These are phyloP conservation scores for Laothoe populi DNA, from an alignment of 2,888 invertebrate species.

Conservation along the genomic window DNA sequence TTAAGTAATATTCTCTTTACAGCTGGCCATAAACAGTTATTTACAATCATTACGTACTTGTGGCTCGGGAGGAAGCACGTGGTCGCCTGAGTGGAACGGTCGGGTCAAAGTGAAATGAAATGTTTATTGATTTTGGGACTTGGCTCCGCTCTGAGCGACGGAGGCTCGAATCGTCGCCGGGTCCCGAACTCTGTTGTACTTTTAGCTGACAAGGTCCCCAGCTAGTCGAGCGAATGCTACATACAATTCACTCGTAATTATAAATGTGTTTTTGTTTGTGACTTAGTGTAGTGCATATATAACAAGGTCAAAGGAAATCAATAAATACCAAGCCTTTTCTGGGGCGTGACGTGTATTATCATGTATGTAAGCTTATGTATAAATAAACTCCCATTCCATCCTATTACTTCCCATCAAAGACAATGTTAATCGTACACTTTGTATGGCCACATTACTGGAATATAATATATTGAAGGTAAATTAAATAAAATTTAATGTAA, in stretches of 20 bases:
- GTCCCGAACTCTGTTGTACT: conserved; percentile 1
- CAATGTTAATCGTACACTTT: too few relatives aligned
- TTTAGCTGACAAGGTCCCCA: not conserved
- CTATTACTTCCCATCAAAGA: too few relatives aligned
- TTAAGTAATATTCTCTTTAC: conserved; percentile 33
- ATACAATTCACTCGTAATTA: not conserved
- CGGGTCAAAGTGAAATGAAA: conserved; percentile 38
- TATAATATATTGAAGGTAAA: too few relatives aligned
- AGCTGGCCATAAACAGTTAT: conserved; percentile 32
- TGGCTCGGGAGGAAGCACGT: conserved; percentile 33
- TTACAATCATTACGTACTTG: conserved; percentile 33
- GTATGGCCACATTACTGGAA: too few relatives aligned
- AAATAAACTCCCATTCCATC: conserved; percentile 24
- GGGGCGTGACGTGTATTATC: too few relatives aligned
- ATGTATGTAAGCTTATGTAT: not conserved
- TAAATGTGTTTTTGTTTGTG: not conserved
- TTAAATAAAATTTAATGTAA: too few relatives aligned
- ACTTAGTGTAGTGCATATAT: not conserved
- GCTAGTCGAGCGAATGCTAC: not conserved
- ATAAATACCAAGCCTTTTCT: not conserved
- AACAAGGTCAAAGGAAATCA: not conserved
- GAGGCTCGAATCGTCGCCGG: conserved; percentile 26
- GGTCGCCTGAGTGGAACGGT: conserved; percentile 31
- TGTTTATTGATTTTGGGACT: conserved; percentile 50
- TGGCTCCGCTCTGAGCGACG: conserved; percentile 31